A percentile compares a stretch with the other conserved stretches of the same genome.
phyloP scores from a whole-genome alignment of 2,113 vertebrate species.

The Danionella cerebrum region DNA sequence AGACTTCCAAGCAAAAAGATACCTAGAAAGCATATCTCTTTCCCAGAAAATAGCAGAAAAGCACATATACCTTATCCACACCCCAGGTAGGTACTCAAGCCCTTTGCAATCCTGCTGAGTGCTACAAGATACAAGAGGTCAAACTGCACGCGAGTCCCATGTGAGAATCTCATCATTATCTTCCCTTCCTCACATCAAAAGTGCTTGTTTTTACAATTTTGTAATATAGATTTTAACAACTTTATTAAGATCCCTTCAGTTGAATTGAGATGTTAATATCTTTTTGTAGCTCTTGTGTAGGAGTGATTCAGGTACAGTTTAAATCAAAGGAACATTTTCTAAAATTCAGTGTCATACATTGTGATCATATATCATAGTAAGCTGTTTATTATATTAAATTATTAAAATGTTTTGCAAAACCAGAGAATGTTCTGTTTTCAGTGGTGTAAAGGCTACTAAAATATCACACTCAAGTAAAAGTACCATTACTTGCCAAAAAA shows the following conservation, averaged over 20 bases:
- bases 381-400: too few species aligned
- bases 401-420: too few species aligned
- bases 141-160: neutral
- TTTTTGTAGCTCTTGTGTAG: neutral
- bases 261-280: neutral
- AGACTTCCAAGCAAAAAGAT: neutral
- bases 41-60: neutral
- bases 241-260: neutral
- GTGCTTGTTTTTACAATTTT: neutral
- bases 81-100: neutral
- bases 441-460: too few species aligned
- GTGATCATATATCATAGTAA: too few species aligned
- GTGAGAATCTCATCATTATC: neutral
- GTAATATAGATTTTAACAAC: neutral
- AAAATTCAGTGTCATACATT: neutral
- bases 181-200: neutral
- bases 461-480: too few species aligned
- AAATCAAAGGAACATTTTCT: neutral
- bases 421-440: too few species aligned
- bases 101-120: neutral
- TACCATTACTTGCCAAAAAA: too few species aligned
- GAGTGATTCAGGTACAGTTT: neutral
- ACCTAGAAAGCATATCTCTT: neutral
- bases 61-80: slow-evolving; percentile 1
- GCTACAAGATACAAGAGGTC: neutral